Evolutionary conservation across 2,113 vertebrate genomes (phyloP).

Genomic region (Sprattus sprattus): DNA sequence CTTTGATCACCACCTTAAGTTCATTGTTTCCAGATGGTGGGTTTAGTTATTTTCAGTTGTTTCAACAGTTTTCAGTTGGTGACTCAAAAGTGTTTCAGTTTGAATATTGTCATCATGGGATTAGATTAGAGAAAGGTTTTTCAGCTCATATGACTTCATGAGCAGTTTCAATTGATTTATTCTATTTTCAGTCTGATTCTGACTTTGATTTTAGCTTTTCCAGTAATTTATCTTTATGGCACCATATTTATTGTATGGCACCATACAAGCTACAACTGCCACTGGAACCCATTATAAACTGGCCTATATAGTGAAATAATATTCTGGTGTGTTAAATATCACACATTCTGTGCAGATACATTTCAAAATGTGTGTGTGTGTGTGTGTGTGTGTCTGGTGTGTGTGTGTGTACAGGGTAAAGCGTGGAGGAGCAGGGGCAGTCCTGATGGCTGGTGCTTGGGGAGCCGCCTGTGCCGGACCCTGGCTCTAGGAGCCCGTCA

Average conservation of each 20-base stretch:
- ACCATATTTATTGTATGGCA: too few species aligned
- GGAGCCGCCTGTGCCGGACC: conserved; percentile 68
- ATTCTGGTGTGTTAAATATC: neutral
- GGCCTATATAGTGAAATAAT: too few species aligned
- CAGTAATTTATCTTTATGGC: too few species aligned
- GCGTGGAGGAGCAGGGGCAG: conserved; percentile 55
- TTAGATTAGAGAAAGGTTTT: neutral
- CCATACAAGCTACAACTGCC: too few species aligned
- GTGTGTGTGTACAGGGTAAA: neutral
- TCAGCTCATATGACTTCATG: neutral
- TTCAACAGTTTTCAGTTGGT: neutral
- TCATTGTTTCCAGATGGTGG: neutral
- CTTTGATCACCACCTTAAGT: neutral
- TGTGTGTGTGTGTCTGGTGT: neutral
- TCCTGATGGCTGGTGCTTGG: conserved; percentile 75
- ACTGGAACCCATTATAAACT: neutral
- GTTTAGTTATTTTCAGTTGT: neutral
- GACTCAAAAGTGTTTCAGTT: neutral
- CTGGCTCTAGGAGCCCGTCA: conserved; percentile 74
- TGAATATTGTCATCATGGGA: neutral
- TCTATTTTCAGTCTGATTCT: too few species aligned
- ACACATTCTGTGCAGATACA: neutral
- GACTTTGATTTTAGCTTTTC: too few species aligned
- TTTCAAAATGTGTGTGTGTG: neutral
- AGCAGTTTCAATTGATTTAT: neutral